These are phyloP conservation scores for Luffia ferchaultella DNA, from an alignment of 2,888 invertebrate genomes.

Conservation along the genomic window DNA sequence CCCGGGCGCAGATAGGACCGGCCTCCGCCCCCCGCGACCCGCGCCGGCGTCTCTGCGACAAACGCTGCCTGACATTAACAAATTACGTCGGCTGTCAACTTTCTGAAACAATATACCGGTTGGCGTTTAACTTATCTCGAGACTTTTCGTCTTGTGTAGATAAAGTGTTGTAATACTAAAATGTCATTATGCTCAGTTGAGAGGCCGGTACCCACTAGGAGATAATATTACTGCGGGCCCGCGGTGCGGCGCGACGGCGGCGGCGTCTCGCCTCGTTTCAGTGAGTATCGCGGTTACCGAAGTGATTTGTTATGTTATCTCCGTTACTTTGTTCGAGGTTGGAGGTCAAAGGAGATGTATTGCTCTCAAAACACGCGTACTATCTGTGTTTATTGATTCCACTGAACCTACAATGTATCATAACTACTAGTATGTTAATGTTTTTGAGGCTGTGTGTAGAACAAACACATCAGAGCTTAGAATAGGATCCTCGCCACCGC, in stretches of 20 bases:
- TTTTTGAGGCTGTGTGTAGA: too few relatives aligned
- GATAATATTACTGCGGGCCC: slow-evolving; percentile 46
- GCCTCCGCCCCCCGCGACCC: slow-evolving; percentile 22
- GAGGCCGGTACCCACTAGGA: slow-evolving; percentile 42
- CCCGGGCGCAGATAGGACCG: slow-evolving; percentile 27
- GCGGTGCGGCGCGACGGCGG: not conserved
- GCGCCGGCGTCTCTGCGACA: slow-evolving; percentile 7
- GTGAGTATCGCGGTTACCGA: slow-evolving; percentile 44
- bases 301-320: slow-evolving; percentile 61
- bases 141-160: slow-evolving; percentile 59
- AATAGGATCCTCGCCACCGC: too few relatives aligned
- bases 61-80: slow-evolving; percentile 52
- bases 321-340: slow-evolving; percentile 50
- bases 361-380: too few relatives aligned
- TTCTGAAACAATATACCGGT: slow-evolving; percentile 63
- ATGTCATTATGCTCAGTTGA: slow-evolving; percentile 56
- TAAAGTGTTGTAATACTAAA: slow-evolving; percentile 64
- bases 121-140: slow-evolving; percentile 61
- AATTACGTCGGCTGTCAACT: slow-evolving; percentile 59
- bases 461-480: too few relatives aligned
- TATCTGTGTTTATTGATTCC: too few relatives aligned
- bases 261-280: slow-evolving; percentile 46
- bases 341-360: slow-evolving; percentile 37
- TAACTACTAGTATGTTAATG: too few relatives aligned
- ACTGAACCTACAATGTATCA: too few relatives aligned